A percentile compares a stretch with the other conserved stretches of the same genome.
Evolutionary conservation across 2,113 vertebrate genomes (phyloP).

Genomic region (Poecilia latipinna): DNA sequence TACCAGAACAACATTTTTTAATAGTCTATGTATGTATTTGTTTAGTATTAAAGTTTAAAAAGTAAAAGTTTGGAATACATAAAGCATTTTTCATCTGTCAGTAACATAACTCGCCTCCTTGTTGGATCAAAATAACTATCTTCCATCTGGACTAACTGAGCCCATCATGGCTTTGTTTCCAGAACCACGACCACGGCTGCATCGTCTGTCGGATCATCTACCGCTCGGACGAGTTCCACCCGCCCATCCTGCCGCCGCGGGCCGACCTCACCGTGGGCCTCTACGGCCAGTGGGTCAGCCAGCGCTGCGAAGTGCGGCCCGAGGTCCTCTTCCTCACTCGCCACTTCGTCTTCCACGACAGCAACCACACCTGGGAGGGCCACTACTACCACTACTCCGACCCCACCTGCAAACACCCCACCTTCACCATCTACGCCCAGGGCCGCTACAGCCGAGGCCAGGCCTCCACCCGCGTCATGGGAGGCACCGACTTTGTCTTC

Average conservation of each 20-base stretch:
- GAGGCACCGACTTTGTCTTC: conserved; percentile 93
- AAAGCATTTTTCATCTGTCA: too few relatives aligned
- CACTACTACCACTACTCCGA: conserved; percentile 97
- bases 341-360: conserved; percentile 95
- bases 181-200: conserved; percentile 90
- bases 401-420: conserved; percentile 94
- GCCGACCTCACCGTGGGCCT: conserved; percentile 88
- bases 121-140: background rate
- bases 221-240: conserved; percentile 89
- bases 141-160: background rate
- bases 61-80: too few relatives aligned
- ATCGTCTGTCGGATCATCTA: conserved; percentile 89
- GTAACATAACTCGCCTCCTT: too few relatives aligned
- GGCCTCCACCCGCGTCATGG: conserved; percentile 88
- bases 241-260: conserved; percentile 89
- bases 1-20: too few relatives aligned
- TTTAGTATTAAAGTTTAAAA: too few relatives aligned
- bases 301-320: conserved; percentile 93
- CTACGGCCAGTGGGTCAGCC: conserved; percentile 96
- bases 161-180: conserved; percentile 20
- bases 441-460: conserved; percentile 92
- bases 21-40: too few relatives aligned
- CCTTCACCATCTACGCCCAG: conserved; percentile 94
- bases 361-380: conserved; percentile 97
- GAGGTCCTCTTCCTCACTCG: conserved; percentile 97